phyloP scores from a whole-genome alignment of 2,888 invertebrate species.

The Pammene aurita region DNA sequence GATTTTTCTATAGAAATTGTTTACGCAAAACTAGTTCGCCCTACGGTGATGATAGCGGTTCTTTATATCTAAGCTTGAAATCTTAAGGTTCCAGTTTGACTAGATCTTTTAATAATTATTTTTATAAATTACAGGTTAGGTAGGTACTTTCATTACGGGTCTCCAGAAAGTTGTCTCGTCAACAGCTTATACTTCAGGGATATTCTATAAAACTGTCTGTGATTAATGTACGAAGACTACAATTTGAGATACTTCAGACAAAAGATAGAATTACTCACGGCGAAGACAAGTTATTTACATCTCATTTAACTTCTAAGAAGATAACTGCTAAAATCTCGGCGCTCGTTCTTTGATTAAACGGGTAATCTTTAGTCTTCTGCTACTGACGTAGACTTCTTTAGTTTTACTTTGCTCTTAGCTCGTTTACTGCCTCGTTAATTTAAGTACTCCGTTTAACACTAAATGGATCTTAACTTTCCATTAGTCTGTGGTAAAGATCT shows the following conservation, averaged over 20 bases:
- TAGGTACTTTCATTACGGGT: not conserved
- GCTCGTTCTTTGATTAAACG: not conserved
- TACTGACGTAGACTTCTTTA: not conserved
- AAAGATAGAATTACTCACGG: not conserved
- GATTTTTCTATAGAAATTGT: constrained; percentile 30
- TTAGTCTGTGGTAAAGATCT: not conserved
- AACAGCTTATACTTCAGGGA: not conserved
- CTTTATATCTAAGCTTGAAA: constrained; percentile 29
- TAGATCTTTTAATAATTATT: constrained; percentile 19
- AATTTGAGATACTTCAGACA: not conserved
- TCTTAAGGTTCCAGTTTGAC: constrained; percentile 28
- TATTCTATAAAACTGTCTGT: not conserved
- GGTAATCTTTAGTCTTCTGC: not conserved
- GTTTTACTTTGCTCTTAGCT: not conserved
- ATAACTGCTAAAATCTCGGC: constrained; percentile 1
- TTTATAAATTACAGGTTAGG: constrained; percentile 23
- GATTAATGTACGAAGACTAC: not conserved
- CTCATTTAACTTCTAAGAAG: constrained; percentile 4
- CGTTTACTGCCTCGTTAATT: not conserved
- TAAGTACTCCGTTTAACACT: not conserved
- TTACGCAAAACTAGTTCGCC: constrained; percentile 19
- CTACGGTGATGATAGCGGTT: constrained; percentile 4
- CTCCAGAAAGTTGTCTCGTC: not conserved
- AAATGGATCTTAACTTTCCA: not conserved
- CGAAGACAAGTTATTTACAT: constrained; percentile 7